phyloP scores from a whole-genome alignment of 2,888 invertebrate species.

The Zhuqinia jingwanae region DNA sequence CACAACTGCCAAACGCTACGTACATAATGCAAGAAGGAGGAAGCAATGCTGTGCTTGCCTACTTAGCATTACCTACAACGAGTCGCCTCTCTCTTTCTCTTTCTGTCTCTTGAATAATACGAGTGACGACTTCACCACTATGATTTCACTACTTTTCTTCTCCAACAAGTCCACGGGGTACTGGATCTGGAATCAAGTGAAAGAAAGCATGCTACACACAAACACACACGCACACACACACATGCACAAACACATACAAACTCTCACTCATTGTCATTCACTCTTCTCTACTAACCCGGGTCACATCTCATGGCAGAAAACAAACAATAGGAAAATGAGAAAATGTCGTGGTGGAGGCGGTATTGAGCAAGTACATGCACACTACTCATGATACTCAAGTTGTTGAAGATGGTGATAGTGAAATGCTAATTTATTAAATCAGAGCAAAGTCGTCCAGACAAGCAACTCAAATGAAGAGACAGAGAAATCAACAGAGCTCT shows the following conservation, averaged over 20 bases:
- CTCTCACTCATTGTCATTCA: not conserved
- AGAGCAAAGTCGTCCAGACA: slow-evolving; percentile 32
- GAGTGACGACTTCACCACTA: slow-evolving; percentile 24
- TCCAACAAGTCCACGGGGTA: slow-evolving; percentile 53
- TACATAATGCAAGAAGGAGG: slow-evolving; percentile 13
- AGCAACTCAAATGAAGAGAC: slow-evolving; percentile 2
- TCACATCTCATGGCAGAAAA: slow-evolving; percentile 6
- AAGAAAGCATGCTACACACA: not conserved
- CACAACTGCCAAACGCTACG: slow-evolving; percentile 20
- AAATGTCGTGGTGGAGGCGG: no score
- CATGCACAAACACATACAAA: not conserved
- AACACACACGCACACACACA: not conserved
- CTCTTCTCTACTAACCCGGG: not conserved
- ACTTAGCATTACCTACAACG: no score
- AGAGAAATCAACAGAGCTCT: not conserved
- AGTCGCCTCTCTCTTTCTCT: not conserved
- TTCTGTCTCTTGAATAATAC: slow-evolving; percentile 37
- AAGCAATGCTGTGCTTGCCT: slow-evolving; percentile 16
- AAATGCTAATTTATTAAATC: slow-evolving; percentile 72
- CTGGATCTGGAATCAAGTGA: not conserved
- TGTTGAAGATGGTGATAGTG: slow-evolving; percentile 52
- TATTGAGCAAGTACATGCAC: no score
- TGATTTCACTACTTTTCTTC: slow-evolving; percentile 12
- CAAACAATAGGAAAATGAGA: not conserved
- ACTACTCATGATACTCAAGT: not conserved